Evolutionary conservation across 2,113 vertebrate genomes (phyloP), one percentile per base, ranked within the genome.

Genomic region (Pseudorasbora parva): DNA sequence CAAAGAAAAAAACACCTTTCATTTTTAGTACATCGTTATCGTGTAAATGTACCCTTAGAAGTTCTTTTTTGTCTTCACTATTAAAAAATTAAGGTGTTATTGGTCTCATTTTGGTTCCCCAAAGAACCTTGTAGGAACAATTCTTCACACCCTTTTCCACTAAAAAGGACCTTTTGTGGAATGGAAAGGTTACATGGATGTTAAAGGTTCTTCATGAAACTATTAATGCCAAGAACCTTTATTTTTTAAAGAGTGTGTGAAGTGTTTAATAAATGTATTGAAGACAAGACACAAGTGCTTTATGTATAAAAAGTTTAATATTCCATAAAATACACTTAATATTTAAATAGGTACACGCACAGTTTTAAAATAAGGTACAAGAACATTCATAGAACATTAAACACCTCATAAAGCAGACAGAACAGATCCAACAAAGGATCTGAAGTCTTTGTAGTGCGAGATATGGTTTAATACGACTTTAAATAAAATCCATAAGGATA

Each of bases 221-320:
- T 6, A 37, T 37, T 6, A 37, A 37, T 37, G 37, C 37, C 37
- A 37, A 54, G 17, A 54, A 54, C 51, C 7, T 19, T 54, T 19
- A 54, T 54, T 54, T 54, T 51, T 21, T 3, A 17, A 51, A 21
- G 17, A 19, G 51, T 21, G 2, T 74, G 30, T 51, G 17, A 3
- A 27, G n/a, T 6, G 21, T 33, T 68, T 78, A 33, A 82, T 9
- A 23, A 23, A 41, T 2, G 11, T 4, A 60, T 12, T 57, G 5
- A 72, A 74, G 45, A 69, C 21, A 66, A 12, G 43, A 75, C 10
- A 25, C 25, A 68, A 6, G 72, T 25, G 45, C 17, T 86, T 78
- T 30, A 54, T 84, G 82, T 93, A 92, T 92, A 93, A 93, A 93
- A 91, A 77, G 43, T 82, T 93, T 93, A 92, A 91, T 93, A 92